A percentile compares a stretch with the other conserved stretches of the same genome.
Conservation (phyloP, 2,113 vertebrate species). For the Larimichthys crocea region DNA sequence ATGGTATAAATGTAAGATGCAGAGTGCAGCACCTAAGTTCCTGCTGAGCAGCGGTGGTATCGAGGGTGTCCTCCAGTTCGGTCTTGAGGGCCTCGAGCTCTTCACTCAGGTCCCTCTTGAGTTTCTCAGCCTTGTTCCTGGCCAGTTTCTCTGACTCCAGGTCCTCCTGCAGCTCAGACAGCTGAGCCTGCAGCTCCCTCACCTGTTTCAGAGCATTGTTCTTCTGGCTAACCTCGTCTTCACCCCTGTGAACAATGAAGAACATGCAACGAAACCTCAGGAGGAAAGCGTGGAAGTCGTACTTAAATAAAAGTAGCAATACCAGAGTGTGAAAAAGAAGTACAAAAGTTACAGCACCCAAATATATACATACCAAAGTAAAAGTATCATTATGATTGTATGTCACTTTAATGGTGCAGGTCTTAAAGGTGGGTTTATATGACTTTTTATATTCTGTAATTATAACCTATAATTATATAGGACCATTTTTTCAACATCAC, state of each 20-base stretch:
- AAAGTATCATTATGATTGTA: too few relatives aligned
- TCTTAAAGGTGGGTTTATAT: too few relatives aligned
- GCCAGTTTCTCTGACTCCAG: slow-evolving; percentile 94
- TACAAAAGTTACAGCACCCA: too few relatives aligned
- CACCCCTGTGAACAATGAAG: slow-evolving; percentile 84
- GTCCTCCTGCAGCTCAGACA: slow-evolving; percentile 95
- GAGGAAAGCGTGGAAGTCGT: background rate
- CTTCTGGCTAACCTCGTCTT: slow-evolving; percentile 94
- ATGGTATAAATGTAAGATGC: background rate
- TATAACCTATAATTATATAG: too few relatives aligned
- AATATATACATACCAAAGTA: too few relatives aligned
- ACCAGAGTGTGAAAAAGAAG: too few relatives aligned
- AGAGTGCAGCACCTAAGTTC: slow-evolving; percentile 90
- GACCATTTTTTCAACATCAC: too few relatives aligned
- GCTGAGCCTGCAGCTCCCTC: slow-evolving; percentile 94
- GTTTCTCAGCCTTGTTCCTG: slow-evolving; percentile 96
- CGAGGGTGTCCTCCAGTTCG: slow-evolving; percentile 96
- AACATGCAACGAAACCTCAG: background rate
- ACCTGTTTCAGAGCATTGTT: slow-evolving; percentile 95
- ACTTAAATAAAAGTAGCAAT: too few relatives aligned
- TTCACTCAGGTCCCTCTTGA: slow-evolving; percentile 96
- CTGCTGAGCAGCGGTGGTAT: slow-evolving; percentile 97
- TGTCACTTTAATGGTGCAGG: too few relatives aligned
- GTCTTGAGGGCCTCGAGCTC: slow-evolving; percentile 98
- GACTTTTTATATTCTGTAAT: too few relatives aligned